Percentiles rank a stretch among this genome's conserved stretches.
Evolutionary conservation across 2,113 vertebrate genomes (phyloP).

Genomic region (Pyxicephalus adspersus): DNA sequence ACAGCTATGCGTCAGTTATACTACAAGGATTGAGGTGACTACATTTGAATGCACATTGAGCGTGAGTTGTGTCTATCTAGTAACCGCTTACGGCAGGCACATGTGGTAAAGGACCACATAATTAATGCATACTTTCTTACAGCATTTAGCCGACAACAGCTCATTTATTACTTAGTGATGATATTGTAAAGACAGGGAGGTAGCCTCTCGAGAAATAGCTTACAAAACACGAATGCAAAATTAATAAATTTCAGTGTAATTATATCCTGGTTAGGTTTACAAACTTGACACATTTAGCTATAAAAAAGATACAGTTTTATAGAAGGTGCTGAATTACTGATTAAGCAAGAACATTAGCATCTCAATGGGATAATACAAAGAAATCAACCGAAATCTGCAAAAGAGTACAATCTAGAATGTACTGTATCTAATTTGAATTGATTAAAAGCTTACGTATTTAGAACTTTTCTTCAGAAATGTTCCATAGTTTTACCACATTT

Average conservation of each 20-base stretch:
- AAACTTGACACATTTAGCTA: conserved; percentile 40
- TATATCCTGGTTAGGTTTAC: conserved; percentile 20
- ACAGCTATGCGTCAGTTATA: conserved; percentile 32
- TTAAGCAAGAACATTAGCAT: conserved; percentile 35
- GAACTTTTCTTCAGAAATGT: too few relatives aligned
- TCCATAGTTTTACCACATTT: too few relatives aligned
- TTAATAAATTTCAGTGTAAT: conserved; percentile 30
- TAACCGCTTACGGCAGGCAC: background rate
- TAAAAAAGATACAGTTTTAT: conserved; percentile 39
- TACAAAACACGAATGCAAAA: conserved; percentile 25
- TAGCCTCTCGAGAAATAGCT: conserved; percentile 21
- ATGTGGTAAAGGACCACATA: conserved; percentile 24
- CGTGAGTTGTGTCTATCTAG: conserved; percentile 11
- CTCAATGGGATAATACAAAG: conserved; percentile 36
- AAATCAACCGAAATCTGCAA: conserved; percentile 18
- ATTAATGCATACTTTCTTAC: conserved; percentile 34
- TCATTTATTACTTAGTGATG: conserved; percentile 50
- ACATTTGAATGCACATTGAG: conserved; percentile 13
- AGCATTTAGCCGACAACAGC: conserved; percentile 40
- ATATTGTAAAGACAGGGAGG: conserved; percentile 30
- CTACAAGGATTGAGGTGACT: conserved; percentile 24
- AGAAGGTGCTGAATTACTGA: conserved; percentile 41
- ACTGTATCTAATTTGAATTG: conserved; percentile 1
- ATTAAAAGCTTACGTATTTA: conserved; percentile 8
- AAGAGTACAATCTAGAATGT: background rate